A percentile compares a stretch with the other conserved stretches of the same genome.
Evolutionary conservation across 2,888 invertebrate species (phyloP).

Genomic region (Trachelus iudaicus): DNA sequence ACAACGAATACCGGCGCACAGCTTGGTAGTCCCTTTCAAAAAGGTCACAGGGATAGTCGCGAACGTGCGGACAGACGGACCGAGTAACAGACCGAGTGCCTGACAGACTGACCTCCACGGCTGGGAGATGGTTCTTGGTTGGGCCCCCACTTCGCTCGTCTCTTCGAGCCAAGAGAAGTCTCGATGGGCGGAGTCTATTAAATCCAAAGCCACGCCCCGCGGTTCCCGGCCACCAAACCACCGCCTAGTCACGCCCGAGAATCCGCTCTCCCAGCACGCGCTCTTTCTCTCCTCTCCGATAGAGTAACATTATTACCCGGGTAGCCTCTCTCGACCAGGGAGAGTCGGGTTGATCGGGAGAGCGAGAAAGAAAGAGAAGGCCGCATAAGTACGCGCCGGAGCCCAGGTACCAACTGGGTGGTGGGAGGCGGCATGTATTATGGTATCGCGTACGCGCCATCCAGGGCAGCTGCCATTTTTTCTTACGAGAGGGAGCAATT

Average conservation of each 20-base stretch:
- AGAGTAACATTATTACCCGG: not conserved
- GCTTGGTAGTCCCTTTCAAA: not conserved
- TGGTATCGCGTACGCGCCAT: constrained; percentile 60
- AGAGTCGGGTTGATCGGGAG: not conserved
- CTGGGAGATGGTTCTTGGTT: constrained; percentile 59
- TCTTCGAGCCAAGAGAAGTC: constrained; percentile 8
- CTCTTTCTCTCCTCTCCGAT: constrained; percentile 5
- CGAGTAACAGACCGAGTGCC: constrained; percentile 62
- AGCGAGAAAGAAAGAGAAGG: not conserved
- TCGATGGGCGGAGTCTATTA: constrained; percentile 4
- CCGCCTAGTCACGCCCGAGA: not conserved
- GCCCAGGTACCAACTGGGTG: constrained; percentile 20
- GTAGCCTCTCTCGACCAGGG: not conserved
- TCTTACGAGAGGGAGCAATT: constrained; percentile 63
- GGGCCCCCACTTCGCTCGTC: constrained; percentile 44
- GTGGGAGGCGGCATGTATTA: constrained; percentile 38
- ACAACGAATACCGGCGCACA: not conserved
- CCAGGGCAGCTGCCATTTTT: constrained; percentile 69
- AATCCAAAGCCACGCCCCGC: constrained; percentile 3
- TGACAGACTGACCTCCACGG: constrained; percentile 64
- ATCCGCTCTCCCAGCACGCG: constrained; percentile 5
- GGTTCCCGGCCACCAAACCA: not conserved
- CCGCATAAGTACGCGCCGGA: not conserved
- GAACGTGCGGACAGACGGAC: constrained; percentile 61
- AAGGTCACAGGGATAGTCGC: constrained; percentile 12